Evolutionary conservation across 2,113 vertebrate genomes (phyloP).

Genomic region (Heliornis fulica): DNA sequence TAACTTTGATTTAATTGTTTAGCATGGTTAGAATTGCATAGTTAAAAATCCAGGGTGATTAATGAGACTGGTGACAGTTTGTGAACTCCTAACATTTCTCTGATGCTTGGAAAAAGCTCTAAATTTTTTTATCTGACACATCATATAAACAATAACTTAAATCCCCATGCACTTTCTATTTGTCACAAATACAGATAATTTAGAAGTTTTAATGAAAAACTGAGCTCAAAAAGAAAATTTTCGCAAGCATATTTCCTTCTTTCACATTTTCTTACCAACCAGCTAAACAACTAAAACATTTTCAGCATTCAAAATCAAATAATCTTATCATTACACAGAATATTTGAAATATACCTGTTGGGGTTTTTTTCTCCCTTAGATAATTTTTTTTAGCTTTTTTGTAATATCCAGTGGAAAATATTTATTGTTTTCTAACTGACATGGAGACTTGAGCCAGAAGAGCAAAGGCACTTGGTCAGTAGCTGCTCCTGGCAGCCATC

Average conservation of each 20-base stretch:
- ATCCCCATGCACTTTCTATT: slow-evolving; percentile 9
- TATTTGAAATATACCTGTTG: neutral
- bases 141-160: slow-evolving; percentile 25
- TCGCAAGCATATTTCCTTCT: neutral
- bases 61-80: slow-evolving; percentile 20
- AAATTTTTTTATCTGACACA: slow-evolving; percentile 5
- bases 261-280: neutral
- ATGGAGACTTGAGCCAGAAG: neutral
- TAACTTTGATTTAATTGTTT: slow-evolving; percentile 36
- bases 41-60: slow-evolving; percentile 11
- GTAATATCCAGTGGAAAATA: neutral
- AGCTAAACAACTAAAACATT: neutral
- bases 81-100: neutral
- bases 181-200: neutral
- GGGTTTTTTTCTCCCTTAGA: neutral
- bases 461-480: neutral
- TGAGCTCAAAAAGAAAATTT: neutral
- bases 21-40: neutral
- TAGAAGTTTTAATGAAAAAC: slow-evolving; percentile 4
- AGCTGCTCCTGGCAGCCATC: slow-evolving; percentile 32
- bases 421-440: neutral
- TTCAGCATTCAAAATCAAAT: neutral
- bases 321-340: neutral
- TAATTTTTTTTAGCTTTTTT: neutral
- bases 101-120: slow-evolving; percentile 35